Base-by-base conservation (phyloP, 2,797 vertebrate species). In the Linurgus olivaceus region DNA sequence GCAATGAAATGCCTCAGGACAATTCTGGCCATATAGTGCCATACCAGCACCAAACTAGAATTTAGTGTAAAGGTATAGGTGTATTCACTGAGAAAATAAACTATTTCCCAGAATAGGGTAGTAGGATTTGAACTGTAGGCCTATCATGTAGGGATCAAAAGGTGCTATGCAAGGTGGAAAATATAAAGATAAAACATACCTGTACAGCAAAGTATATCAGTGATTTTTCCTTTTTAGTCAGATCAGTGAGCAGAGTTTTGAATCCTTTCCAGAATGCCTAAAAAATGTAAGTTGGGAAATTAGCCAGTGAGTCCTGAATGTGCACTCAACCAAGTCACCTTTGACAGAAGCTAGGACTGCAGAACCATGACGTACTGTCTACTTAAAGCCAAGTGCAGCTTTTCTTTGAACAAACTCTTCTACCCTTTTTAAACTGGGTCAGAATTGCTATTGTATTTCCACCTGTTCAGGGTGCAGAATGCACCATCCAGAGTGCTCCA, bases 151-250 rank as follows among this genome's bases (percentile, higher is more conserved):
- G 26, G 18, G 58, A 79, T 81, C 38, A 65, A 65, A 94, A 87
- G 17, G 19, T 47, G 24, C 40, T 92, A 14, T 52, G 21, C 9
- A 62, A n/a, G 29, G 18, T 80, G 14, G 33, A 67, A 85, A 70
- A 80, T 59, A 28, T 26, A 33, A 66, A 79, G 66, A 29, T 35
- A 35, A 70, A 63, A 91, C 57, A 16, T 33, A 52, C 13, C 17
- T 54, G 13, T 63, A 63, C 2, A 44, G 24, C 0, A 0, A 78
- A 65, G 35, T 44, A 11, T 54, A 24, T 58, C 13, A 29, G 17
- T 40, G 47, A 42, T 86, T 77, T 88, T 91, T 66, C n/a, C 44
- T 82, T 81, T 90, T 61, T 42, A 57, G 47, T 92, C 61, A 86
- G 50, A 29, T 68, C 58, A 77, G 76, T 42, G 33, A 96, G 26